Conservation (phyloP, 2,888 invertebrate species). For the Drosophila nigricruria region DNA sequence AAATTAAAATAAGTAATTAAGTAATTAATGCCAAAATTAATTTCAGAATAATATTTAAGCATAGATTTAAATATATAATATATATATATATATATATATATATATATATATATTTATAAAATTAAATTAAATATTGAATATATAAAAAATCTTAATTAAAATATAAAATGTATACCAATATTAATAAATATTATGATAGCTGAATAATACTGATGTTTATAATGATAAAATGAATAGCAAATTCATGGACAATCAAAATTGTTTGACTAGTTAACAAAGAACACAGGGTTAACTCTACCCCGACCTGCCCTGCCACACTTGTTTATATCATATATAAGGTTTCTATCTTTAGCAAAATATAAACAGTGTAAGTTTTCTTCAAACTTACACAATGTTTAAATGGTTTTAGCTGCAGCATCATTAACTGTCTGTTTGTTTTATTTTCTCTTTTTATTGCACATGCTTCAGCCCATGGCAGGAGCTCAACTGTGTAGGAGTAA, state of each 20-base stretch:
- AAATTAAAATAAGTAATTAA: background rate
- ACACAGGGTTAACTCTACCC: too few species aligned
- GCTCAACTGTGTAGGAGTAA: background rate
- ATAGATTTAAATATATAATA: too few species aligned
- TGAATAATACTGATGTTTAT: too few species aligned
- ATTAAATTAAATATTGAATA: background rate
- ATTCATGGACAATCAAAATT: background rate
- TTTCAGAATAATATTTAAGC: background rate
- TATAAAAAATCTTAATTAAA: too few species aligned
- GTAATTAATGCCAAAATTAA: background rate
- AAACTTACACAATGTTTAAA: constrained; percentile 3
- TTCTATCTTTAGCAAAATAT: background rate
- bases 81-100: background rate
- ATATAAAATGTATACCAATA: too few species aligned
- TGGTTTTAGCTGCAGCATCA: background rate
- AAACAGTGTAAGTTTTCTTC: background rate
- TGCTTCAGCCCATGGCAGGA: background rate
- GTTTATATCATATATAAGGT: too few species aligned
- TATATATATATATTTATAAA: background rate
- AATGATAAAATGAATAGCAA: too few species aligned
- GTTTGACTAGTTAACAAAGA: too few species aligned
- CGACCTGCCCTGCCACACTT: too few species aligned
- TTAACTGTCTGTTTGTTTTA: background rate
- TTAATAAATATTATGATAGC: too few species aligned
- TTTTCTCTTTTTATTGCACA: background rate